Evolutionary conservation across 2,797 vertebrate species (phyloP).

Genomic region (Phoeniculus purpureus): DNA sequence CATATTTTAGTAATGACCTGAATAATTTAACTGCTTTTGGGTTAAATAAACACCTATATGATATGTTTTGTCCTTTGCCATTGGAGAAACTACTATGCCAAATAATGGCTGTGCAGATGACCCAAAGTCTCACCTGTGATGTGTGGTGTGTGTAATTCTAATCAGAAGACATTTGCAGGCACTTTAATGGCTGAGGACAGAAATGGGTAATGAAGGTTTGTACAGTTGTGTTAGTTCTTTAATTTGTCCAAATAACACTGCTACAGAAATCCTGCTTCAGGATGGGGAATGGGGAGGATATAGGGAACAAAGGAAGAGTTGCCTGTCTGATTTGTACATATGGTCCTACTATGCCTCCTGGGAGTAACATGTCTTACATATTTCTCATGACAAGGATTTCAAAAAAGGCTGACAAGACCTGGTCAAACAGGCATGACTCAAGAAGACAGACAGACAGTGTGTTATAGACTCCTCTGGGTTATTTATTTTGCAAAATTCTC

Average conservation of each 20-base stretch:
- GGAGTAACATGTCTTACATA: background rate
- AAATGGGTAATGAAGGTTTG: background rate
- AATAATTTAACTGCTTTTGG: slow-evolving; percentile 75
- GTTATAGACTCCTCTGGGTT: background rate
- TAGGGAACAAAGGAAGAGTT: background rate
- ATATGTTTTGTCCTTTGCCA: slow-evolving; percentile 31
- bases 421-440: background rate
- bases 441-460: background rate
- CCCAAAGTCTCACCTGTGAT: slow-evolving; percentile 15
- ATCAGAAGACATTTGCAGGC: background rate
- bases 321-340: background rate
- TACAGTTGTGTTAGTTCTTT: background rate
- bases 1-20: slow-evolving; percentile 76
- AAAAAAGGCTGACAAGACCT: slow-evolving; percentile 10
- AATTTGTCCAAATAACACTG: background rate
- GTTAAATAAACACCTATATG: slow-evolving; percentile 52
- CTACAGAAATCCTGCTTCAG: background rate
- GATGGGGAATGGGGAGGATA: background rate
- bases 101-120: background rate
- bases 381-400: background rate
- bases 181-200: background rate
- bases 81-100: slow-evolving; percentile 38
- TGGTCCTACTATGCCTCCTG: background rate
- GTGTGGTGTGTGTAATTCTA: slow-evolving; percentile 29
- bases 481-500: background rate